phyloP scores from a whole-genome alignment of 2,113 vertebrate genomes.

The Saimiri boliviensis region DNA sequence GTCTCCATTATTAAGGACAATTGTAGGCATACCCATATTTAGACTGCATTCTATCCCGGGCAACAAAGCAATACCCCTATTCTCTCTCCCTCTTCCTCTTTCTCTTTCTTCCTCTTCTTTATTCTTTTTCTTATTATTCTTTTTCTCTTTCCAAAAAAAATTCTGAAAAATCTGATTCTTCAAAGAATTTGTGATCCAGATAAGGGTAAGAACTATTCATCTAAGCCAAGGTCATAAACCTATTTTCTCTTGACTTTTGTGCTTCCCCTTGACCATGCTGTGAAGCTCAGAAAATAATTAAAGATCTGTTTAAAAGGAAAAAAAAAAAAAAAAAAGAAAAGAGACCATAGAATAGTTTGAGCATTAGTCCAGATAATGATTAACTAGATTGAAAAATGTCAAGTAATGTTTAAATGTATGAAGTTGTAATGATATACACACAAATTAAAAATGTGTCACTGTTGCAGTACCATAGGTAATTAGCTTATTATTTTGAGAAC shows the following conservation, averaged over 20 bases:
- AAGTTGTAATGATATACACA: not conserved
- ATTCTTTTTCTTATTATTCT: too few species aligned
- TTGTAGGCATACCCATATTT: too few species aligned
- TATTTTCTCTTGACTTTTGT: not conserved
- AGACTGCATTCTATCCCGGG: too few species aligned
- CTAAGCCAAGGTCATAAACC: not conserved
- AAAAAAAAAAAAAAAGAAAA: too few species aligned
- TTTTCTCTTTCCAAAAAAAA: too few species aligned
- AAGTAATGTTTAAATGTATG: slow-evolving; percentile 26
- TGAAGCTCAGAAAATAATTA: slow-evolving; percentile 35
- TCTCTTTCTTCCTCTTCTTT: too few species aligned
- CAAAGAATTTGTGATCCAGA: not conserved
- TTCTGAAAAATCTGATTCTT: not conserved
- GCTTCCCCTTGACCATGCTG: not conserved
- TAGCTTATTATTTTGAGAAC: not conserved
- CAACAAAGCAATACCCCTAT: too few species aligned
- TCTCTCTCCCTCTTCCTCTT: too few species aligned
- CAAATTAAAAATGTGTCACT: not conserved
- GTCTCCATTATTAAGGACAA: too few species aligned
- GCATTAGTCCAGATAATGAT: not conserved
- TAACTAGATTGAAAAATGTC: slow-evolving; percentile 18
- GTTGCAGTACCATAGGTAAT: not conserved
- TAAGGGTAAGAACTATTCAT: slow-evolving; percentile 7
- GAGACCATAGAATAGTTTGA: not conserved
- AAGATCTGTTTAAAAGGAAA: slow-evolving; percentile 10